phyloP scores from a whole-genome alignment of 2,113 vertebrate genomes.

The Rutilus rutilus region DNA sequence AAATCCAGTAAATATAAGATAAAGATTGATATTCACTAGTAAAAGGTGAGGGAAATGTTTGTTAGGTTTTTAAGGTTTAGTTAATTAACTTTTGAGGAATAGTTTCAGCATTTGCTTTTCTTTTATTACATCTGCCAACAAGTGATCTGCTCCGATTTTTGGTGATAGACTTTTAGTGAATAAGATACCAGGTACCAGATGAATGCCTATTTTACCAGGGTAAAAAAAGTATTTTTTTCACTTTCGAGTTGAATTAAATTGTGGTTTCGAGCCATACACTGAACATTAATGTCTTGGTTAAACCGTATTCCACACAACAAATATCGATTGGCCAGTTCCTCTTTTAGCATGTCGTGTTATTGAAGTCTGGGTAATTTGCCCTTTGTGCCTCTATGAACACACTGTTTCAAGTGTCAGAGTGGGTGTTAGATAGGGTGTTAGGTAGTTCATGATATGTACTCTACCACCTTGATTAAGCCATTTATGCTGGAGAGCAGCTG shows the following conservation, averaged over 20 bases:
- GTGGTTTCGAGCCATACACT: background rate
- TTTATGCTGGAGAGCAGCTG: conserved; percentile 17
- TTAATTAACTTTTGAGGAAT: background rate
- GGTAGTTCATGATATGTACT: conserved; percentile 9
- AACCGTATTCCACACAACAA: background rate
- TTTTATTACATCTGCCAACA: background rate
- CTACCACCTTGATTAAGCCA: conserved; percentile 8
- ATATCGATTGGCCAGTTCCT: conserved; percentile 1
- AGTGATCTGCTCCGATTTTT: background rate
- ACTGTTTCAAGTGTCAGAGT: background rate
- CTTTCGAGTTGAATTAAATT: background rate
- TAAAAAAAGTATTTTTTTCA: background rate
- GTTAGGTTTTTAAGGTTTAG: too few species aligned
- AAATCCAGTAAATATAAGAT: too few species aligned
- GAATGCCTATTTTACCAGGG: background rate
- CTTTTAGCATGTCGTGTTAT: conserved; percentile 12
- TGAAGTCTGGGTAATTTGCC: conserved; percentile 48
- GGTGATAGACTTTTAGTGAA: background rate
- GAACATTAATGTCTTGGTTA: background rate
- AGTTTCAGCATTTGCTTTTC: background rate
- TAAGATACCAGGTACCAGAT: too few species aligned
- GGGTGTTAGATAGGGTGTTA: background rate
- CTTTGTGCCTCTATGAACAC: conserved; percentile 26
- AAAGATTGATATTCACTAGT: too few species aligned
- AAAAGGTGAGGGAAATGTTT: too few species aligned